phyloP scores from a whole-genome alignment of 92 coral and sea anemone species.

The Palythoa heliodiscus region DNA sequence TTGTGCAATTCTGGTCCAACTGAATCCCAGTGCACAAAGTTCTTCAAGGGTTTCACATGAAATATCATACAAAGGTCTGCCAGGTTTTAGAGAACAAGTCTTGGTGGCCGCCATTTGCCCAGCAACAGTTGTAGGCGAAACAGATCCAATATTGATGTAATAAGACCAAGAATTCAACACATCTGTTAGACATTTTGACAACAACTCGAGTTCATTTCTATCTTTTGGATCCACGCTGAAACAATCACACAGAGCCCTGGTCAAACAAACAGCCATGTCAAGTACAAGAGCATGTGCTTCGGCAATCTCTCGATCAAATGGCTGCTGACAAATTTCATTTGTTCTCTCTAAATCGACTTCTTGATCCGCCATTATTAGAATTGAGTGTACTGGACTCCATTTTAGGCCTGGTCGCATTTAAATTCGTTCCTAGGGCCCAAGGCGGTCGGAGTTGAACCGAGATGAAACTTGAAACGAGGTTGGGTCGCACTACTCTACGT shows the following conservation, averaged over 20 bases:
- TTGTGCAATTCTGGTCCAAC: conserved; percentile 14
- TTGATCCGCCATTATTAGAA: no score
- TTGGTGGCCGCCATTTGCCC: background rate
- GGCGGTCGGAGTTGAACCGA: no score
- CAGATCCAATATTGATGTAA: background rate
- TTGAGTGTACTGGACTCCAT: no score
- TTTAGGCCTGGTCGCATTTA: no score
- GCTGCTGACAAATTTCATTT: background rate
- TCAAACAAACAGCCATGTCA: background rate
- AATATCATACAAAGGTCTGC: conserved; percentile 1
- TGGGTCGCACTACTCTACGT: no score
- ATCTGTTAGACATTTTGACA: background rate
- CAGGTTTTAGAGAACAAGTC: no score
- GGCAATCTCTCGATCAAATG: background rate
- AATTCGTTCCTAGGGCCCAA: no score
- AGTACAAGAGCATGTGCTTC: background rate
- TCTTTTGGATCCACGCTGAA: background rate
- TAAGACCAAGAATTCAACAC: conserved; percentile 4
- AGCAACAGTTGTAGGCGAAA: conserved; percentile 12
- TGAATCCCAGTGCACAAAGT: background rate
- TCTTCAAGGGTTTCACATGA: background rate
- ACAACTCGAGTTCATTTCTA: background rate
- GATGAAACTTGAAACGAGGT: no score
- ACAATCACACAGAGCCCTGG: conserved; percentile 11
- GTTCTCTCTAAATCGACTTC: background rate